Conservation (phyloP, 2,888 invertebrate genomes). For the Mesorhabditis belari region DNA sequence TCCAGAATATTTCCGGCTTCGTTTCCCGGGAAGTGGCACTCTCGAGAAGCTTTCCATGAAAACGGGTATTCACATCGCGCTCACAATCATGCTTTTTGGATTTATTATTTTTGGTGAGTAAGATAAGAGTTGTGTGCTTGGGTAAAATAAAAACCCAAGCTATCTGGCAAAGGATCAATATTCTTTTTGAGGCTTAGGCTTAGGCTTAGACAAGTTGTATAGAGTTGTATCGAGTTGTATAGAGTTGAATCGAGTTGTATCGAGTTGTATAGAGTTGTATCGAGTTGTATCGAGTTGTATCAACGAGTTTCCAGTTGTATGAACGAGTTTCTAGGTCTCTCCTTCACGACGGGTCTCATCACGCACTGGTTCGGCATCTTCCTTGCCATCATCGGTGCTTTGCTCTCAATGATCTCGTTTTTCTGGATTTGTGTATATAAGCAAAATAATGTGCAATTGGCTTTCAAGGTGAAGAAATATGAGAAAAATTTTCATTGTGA, state of each 20-base stretch:
- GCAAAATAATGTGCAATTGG: background rate
- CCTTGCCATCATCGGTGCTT: background rate
- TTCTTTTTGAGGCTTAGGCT: too few relatives aligned
- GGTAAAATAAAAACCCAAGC: too few relatives aligned
- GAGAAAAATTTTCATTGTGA: background rate
- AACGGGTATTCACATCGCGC: background rate
- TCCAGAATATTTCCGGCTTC: background rate
- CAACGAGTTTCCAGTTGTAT: too few relatives aligned
- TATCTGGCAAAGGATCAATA: too few relatives aligned
- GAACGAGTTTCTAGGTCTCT: background rate
- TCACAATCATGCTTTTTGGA: background rate
- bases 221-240: too few relatives aligned
- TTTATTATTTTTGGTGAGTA: background rate
- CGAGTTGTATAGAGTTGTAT: too few relatives aligned
- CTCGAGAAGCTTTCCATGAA: background rate
- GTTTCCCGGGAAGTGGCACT: background rate
- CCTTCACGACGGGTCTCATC: background rate
- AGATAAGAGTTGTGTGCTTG: too few relatives aligned
- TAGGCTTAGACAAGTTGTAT: too few relatives aligned
- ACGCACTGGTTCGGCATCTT: background rate
- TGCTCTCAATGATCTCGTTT: background rate
- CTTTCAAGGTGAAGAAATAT: background rate
- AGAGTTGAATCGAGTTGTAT: too few relatives aligned
- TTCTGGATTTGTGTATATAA: background rate
- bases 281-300: too few relatives aligned